Evolutionary conservation across 2,888 invertebrate genomes (phyloP), one percentile per base, ranked within the genome.

Genomic region (Quadriops clusia): DNA sequence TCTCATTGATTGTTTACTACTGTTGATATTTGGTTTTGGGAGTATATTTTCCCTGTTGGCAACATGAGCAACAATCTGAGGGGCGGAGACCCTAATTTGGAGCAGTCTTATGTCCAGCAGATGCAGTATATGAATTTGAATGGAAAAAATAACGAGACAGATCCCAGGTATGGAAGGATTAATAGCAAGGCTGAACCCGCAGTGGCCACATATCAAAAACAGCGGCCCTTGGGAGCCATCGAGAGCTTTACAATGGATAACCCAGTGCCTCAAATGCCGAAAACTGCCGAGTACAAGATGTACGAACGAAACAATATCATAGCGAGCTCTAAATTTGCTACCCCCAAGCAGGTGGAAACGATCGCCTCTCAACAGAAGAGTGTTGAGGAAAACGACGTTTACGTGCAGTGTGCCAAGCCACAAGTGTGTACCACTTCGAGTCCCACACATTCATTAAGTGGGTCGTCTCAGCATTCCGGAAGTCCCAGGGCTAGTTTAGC

Each of bases 271-370:
- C 23, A 40, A 42, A 35, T 44, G 37, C 30, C 37, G 23, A 50
- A 53, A 16, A 33, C 47, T 5, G 46, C 51, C 5, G 68, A 70
- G 33, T 70, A 69, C 42, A 69, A 71, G 42, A 56, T 72, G 28
- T 75, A 75, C 45, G 83, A 82, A 50, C 68, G 82, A 32, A 77
- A 74, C 34, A 80, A 77, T 49, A 75, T 82, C 33, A 80, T 81
- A 46, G 75, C 78, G 11, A 74, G 81, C 27, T 78, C 80, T 6
- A 80, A 83, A 54, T 84, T 77, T 53, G 78, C 80, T 23, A 78
- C 79, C 18, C 79, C 81, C 28, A 82, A 80, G 53, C 68, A 76
- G 41, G 72, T 80, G 5, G 78, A 79, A 50, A 28, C 67, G 74
- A 38, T 41, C 11, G 32, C 27, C n/a, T 28, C 35, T 4, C 51